Evolutionary conservation across 1,140 invertebrate genomes (phyloP).

Genomic region (Drosophila parabipectinata): DNA sequence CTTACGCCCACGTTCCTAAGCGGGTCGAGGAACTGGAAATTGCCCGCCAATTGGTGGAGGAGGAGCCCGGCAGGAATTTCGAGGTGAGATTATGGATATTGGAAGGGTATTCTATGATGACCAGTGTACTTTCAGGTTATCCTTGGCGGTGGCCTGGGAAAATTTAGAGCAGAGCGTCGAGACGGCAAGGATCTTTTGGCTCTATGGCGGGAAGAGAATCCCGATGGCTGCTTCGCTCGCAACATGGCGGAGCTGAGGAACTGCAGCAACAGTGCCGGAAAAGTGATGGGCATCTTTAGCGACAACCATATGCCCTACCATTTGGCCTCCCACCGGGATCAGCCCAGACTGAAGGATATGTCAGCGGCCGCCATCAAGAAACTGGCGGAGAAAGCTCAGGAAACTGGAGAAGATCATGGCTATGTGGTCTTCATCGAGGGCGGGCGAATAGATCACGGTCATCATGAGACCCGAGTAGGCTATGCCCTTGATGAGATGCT

Average conservation of each 20-base stretch:
- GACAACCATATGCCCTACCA: constrained; percentile 85
- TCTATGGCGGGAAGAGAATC: constrained; percentile 83
- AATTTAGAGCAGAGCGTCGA: constrained; percentile 85
- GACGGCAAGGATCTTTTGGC: constrained; percentile 85
- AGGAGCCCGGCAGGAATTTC: constrained; percentile 85
- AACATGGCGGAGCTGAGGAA: constrained; percentile 85
- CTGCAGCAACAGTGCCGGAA: constrained; percentile 63
- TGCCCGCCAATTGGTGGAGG: constrained; percentile 88
- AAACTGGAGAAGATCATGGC: constrained; percentile 84
- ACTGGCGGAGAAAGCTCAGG: constrained; percentile 70
- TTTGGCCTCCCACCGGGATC: constrained; percentile 85
- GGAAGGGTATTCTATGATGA: no score
- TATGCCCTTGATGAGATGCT: constrained; percentile 89
- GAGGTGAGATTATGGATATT: constrained; percentile 83
- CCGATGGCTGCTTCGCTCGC: constrained; percentile 86
- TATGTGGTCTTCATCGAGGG: constrained; percentile 88
- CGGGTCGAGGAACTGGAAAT: constrained; percentile 90
- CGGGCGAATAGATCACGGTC: constrained; percentile 90
- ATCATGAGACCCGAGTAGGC: constrained; percentile 87
- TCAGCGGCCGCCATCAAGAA: constrained; percentile 88
- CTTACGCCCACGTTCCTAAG: constrained; percentile 86
- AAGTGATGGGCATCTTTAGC: constrained; percentile 85
- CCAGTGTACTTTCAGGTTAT: constrained; percentile 65
- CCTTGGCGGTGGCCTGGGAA: constrained; percentile 88
- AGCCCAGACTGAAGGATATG: constrained; percentile 91